Evolutionary conservation across 2,888 invertebrate genomes (phyloP).

Genomic region (Zygothrica quintamaculata): DNA sequence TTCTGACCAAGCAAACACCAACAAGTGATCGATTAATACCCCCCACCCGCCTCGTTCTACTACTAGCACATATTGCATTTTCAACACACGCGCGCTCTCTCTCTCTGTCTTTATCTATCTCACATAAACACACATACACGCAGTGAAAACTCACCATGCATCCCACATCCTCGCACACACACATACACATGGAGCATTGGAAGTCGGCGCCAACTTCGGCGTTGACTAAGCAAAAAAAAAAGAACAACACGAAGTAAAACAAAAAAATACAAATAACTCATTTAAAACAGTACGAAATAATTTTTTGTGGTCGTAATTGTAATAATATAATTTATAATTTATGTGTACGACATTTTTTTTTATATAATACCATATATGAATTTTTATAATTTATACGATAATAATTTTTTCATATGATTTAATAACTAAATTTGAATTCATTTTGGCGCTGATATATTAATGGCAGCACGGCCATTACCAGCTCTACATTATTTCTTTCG

Average conservation of each 20-base stretch:
- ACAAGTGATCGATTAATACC: constrained; percentile 28
- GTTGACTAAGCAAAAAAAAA: constrained; percentile 33
- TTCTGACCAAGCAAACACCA: constrained; percentile 14
- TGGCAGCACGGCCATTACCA: constrained; percentile 11
- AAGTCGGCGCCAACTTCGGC: constrained; percentile 13
- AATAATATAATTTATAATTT: constrained; percentile 80
- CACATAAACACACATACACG: constrained; percentile 19
- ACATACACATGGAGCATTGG: constrained; percentile 25
- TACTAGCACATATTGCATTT: constrained; percentile 7
- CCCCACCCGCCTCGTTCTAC: constrained; percentile 11
- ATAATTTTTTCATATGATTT: constrained; percentile 74
- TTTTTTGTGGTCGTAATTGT: constrained; percentile 77
- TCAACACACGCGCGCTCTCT: constrained; percentile 33
- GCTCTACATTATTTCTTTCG: constrained; percentile 22
- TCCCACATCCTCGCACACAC: constrained; percentile 17
- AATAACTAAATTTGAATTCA: constrained; percentile 54
- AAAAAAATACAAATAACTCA: constrained; percentile 61
- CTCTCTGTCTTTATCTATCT: constrained; percentile 17
- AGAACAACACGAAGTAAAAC: constrained; percentile 32
- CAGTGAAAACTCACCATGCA: constrained; percentile 23
- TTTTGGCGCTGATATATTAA: constrained; percentile 34
- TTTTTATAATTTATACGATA: constrained; percentile 77
- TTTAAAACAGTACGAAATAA: constrained; percentile 58
- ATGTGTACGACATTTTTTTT: constrained; percentile 73
- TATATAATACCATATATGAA: constrained; percentile 64